Conservation (phyloP, 2,797 vertebrate genomes). For the Oryzias dopingdopingensis region DNA sequence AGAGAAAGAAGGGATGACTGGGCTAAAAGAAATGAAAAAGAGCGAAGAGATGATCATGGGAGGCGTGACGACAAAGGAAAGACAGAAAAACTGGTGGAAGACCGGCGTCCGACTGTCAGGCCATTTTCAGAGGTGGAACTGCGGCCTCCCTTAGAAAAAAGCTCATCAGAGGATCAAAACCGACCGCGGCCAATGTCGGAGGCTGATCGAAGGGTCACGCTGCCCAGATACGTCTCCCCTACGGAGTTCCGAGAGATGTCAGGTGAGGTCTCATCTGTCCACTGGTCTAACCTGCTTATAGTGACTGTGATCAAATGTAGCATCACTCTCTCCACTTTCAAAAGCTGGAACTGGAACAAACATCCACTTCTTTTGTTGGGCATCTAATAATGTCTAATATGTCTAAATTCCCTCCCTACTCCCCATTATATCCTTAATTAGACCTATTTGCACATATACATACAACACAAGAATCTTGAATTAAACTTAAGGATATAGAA, state of each 20-base stretch:
- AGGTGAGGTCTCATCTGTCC: slow-evolving; percentile 53
- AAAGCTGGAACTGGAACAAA: no score
- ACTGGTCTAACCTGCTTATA: no score
- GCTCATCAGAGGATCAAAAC: slow-evolving; percentile 62
- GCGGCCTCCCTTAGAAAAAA: slow-evolving; percentile 54
- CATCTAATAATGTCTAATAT: no score
- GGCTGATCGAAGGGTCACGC: slow-evolving; percentile 58
- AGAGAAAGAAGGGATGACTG: slow-evolving; percentile 36
- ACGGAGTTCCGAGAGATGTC: slow-evolving; percentile 63
- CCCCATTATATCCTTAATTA: no score
- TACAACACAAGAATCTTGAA: no score
- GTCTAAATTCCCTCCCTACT: no score
- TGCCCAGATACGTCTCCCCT: slow-evolving; percentile 57
- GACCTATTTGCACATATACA: no score
- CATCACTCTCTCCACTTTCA: no score
- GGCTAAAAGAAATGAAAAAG: slow-evolving; percentile 51
- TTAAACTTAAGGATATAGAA: no score
- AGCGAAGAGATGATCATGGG: slow-evolving; percentile 42
- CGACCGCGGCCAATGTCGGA: slow-evolving; percentile 58
- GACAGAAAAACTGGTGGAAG: slow-evolving; percentile 8
- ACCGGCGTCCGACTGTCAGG: slow-evolving; percentile 17
- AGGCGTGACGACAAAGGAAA: slow-evolving; percentile 39
- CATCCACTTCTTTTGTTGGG: no score
- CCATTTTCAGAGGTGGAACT: slow-evolving; percentile 68
- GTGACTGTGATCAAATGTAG: slow-evolving; percentile 6